Conservation (phyloP, 2,113 vertebrate genomes). For the Pangasianodon gigas region DNA sequence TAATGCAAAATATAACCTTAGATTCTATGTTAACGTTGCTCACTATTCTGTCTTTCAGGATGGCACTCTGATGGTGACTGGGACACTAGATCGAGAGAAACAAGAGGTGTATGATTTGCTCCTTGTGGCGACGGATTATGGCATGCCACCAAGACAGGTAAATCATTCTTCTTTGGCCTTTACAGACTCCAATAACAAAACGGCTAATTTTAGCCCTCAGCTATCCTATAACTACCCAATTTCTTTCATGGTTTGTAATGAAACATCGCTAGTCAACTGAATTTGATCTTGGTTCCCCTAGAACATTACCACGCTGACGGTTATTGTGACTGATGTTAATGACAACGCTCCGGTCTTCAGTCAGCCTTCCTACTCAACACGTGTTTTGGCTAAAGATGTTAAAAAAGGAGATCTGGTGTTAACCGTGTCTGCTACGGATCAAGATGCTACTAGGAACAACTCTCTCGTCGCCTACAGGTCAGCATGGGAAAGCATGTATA, state of each 20-base stretch:
- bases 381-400: conserved; percentile 55
- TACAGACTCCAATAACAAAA: background rate
- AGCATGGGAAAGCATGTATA: background rate
- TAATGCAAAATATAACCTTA: background rate
- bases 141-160: conserved; percentile 74
- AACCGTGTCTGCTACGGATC: conserved; percentile 66
- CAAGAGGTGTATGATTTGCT: conserved; percentile 69
- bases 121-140: conserved; percentile 69
- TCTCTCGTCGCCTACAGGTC: conserved; percentile 71
- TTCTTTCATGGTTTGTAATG: background rate
- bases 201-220: background rate
- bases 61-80: conserved; percentile 66
- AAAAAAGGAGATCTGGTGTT: conserved; percentile 63
- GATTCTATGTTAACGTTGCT: background rate
- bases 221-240: background rate
- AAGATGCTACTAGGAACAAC: conserved; percentile 66
- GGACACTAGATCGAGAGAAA: conserved; percentile 73
- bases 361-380: conserved; percentile 54
- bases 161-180: background rate
- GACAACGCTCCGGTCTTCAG: conserved; percentile 73
- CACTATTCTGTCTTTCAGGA: conserved; percentile 65
- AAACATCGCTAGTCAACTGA: conserved; percentile 22
- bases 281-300: conserved; percentile 53
- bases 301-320: conserved; percentile 72
- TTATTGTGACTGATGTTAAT: conserved; percentile 71